Base-by-base conservation (phyloP, 2,113 vertebrate genomes). In the Craseonycteris thonglongyai region DNA sequence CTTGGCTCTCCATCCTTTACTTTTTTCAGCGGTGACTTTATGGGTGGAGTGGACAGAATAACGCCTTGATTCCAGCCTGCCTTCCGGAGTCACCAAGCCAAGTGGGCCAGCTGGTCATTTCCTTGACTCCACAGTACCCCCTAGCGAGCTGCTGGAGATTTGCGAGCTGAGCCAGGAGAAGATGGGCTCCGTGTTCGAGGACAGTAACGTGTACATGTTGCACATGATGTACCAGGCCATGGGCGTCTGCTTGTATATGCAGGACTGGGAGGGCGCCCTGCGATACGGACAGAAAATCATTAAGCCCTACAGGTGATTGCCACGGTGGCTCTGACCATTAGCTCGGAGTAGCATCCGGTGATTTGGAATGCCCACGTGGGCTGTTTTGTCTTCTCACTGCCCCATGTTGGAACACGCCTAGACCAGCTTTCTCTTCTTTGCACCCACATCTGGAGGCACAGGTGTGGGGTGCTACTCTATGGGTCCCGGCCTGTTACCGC, bases 171-270 rank as follows among this genome's bases (percentile, higher is more conserved):
- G 99, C 97, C 98, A 99, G 97, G 99, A 99, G 79, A 98, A 99
- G 98, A 99, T 99, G 99, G 98, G 99, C 80, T 85, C 98, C 0
- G 98, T 99, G 83, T 99, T 99, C 47, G 99, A 99, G 45, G 99
- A 99, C 61, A 98, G 98, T 59, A 99, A 99, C 9, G 98, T 99
- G 76, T 99, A 99, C 98, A 98, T 99, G 99, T 97, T 99, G 45
- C 99, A 99, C 96, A 99, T 99, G 99, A 99, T 99, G 99, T 99
- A 99, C 98, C 99, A 99, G 97, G 99, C 99, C 96, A 99, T 99
- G 99, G 99, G 99, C 2, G 98, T 99, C 76, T 99, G 99, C 95
- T 96, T 99, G 33, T 99, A 99, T 4, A 97, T 98, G 98, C 98
- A 99, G 72, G 99, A 99, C 96, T 98, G 98, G 97, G 98, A 99